Percentiles rank a stretch among this genome's conserved stretches.
phyloP scores from a whole-genome alignment of 2,113 vertebrate genomes.

The Nerophis ophidion region DNA sequence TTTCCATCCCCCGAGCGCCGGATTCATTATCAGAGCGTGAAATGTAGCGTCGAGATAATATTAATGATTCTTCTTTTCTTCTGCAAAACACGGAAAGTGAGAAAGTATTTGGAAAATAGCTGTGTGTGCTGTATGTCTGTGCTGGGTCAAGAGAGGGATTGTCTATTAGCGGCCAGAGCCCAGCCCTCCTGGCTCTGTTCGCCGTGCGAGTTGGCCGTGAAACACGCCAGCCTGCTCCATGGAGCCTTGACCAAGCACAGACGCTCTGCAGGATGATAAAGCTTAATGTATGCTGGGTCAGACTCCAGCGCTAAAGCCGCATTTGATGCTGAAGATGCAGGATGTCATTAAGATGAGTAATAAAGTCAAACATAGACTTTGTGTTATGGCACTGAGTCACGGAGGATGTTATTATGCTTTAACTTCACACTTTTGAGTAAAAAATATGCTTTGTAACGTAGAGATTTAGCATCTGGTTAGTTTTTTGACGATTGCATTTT shows the following conservation, averaged over 20 bases:
- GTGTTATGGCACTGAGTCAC: conserved; percentile 54
- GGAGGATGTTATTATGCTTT: background rate
- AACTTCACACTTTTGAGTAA: background rate
- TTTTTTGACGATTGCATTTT: too few species aligned
- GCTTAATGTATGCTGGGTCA: conserved; percentile 46
- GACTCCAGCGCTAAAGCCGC: conserved; percentile 43
- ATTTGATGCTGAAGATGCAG: conserved; percentile 48
- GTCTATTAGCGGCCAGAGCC: conserved; percentile 24
- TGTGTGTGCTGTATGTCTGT: conserved; percentile 50
- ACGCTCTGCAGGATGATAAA: conserved; percentile 40
- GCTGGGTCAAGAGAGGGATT: conserved; percentile 49
- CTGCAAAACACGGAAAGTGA: conserved; percentile 69
- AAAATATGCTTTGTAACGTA: background rate
- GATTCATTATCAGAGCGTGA: conserved; percentile 71
- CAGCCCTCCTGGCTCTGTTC: conserved; percentile 15
- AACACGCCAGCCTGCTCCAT: conserved; percentile 24
- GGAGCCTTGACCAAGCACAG: conserved; percentile 36
- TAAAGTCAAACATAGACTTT: conserved; percentile 60
- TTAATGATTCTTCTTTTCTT: conserved; percentile 64
- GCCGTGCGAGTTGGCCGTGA: conserved; percentile 15
- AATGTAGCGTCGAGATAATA: conserved; percentile 67
- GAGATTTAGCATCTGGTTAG: too few species aligned
- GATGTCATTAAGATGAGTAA: conserved; percentile 58
- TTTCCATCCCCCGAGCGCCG: conserved; percentile 72
- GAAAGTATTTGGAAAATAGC: conserved; percentile 68